Percentiles rank a stretch among this genome's conserved stretches.
Conservation (phyloP, 2,113 vertebrate genomes). For the Apodemus speciosus region DNA sequence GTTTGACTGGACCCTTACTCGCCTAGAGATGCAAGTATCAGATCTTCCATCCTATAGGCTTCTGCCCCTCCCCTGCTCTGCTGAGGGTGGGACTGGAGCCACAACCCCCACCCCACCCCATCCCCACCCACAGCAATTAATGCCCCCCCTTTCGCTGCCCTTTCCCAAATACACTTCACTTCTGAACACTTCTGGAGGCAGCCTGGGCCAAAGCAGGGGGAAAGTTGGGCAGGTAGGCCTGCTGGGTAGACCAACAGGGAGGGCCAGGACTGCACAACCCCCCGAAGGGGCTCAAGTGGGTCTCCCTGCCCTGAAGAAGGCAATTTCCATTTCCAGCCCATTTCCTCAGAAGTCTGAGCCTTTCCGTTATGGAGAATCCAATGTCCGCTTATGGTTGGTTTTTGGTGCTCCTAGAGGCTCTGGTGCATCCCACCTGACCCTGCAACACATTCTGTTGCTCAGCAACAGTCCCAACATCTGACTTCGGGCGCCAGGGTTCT, state of each 20-base stretch:
- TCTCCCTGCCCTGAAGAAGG: not conserved
- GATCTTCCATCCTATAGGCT: no score
- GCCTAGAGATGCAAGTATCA: not conserved
- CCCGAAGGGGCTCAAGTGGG: not conserved
- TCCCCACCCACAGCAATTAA: not conserved
- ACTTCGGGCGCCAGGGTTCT: not conserved
- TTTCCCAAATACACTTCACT: not conserved
- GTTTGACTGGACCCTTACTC: not conserved
- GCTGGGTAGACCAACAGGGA: no score
- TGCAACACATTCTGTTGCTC: not conserved
- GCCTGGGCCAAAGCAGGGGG: not conserved
- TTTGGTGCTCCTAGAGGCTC: not conserved
- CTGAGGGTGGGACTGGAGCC: not conserved
- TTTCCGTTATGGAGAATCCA: not conserved
- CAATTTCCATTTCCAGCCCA: not conserved
- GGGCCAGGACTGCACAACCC: not conserved
- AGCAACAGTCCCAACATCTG: not conserved
- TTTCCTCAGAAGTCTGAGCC: not conserved
- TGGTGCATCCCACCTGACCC: not conserved
- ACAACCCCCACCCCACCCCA: not conserved
- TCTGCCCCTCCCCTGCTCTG: not conserved
- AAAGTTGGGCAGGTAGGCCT: not conserved
- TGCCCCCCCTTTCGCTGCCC: not conserved
- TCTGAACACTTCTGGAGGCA: not conserved
- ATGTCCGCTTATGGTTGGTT: not conserved